phyloP scores from a whole-genome alignment of 2,888 invertebrate species.

The Pogonocherus hispidulus region DNA sequence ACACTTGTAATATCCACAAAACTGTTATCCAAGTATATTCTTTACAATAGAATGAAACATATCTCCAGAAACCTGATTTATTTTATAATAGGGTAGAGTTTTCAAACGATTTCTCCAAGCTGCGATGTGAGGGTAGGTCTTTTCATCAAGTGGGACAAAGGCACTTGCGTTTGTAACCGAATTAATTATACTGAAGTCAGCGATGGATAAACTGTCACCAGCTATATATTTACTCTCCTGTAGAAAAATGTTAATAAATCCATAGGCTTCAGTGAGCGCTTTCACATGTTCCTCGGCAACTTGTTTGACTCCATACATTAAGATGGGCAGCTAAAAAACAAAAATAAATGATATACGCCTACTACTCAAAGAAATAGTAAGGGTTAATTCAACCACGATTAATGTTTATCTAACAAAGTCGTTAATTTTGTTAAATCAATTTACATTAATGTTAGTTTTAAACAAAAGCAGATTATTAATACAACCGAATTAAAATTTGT shows the following conservation, averaged over 20 bases:
- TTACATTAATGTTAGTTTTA: no score
- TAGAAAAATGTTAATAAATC: constrained; percentile 69
- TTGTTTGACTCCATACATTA: background rate
- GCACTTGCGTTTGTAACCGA: constrained; percentile 67
- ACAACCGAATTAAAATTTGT: no score
- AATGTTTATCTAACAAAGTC: no score
- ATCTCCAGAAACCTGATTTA: background rate
- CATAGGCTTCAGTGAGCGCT: constrained; percentile 67
- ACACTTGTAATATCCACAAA: no score
- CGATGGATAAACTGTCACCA: constrained; percentile 64
- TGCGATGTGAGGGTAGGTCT: constrained; percentile 57
- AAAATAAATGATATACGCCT: no score
- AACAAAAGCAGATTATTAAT: no score
- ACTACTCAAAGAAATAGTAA: no score
- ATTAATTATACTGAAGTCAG: constrained; percentile 57
- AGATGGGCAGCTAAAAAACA: background rate
- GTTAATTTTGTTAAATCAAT: no score
- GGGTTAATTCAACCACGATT: no score
- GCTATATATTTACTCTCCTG: constrained; percentile 69
- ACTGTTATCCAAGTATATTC: background rate
- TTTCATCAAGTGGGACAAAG: constrained; percentile 44
- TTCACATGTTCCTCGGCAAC: constrained; percentile 51
- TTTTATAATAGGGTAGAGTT: constrained; percentile 26
- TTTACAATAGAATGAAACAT: background rate
- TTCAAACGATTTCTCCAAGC: constrained; percentile 60